phyloP scores from a whole-genome alignment of 2,888 invertebrate genomes.

The Trichopoda pennipes region DNA sequence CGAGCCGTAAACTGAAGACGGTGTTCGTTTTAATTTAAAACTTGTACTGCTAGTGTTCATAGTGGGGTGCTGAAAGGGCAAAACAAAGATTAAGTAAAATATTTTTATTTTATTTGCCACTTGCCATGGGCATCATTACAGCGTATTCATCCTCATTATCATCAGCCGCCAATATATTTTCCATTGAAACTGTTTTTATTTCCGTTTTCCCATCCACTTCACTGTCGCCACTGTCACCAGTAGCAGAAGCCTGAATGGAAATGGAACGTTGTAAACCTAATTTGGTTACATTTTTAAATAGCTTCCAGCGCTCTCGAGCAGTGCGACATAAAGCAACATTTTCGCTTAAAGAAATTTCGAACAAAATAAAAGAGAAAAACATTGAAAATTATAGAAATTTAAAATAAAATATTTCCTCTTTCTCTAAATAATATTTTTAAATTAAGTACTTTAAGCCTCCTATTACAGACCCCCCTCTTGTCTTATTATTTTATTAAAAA shows the following conservation, averaged over 20 bases:
- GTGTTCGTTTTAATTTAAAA: conserved; percentile 80
- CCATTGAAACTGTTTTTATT: conserved; percentile 54
- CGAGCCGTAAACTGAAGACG: conserved; percentile 82
- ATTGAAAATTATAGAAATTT: background rate
- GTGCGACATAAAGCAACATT: conserved; percentile 74
- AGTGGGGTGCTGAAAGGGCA: conserved; percentile 35
- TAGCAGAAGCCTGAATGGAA: conserved; percentile 67
- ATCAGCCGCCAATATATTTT: conserved; percentile 66
- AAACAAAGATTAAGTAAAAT: background rate
- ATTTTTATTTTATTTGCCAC: conserved; percentile 8
- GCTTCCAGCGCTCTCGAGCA: conserved; percentile 82
- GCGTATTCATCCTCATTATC: conserved; percentile 68
- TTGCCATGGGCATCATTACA: conserved; percentile 39
- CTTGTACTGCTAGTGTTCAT: conserved; percentile 52
- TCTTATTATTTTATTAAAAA: too few relatives aligned
- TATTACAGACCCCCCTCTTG: background rate
- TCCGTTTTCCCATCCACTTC: conserved; percentile 60
- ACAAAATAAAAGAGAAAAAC: background rate
- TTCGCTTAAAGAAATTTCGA: conserved; percentile 30
- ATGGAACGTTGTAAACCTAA: conserved; percentile 78
- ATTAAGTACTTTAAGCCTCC: background rate
- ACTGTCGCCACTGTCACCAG: background rate
- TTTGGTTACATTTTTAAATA: conserved; percentile 79
- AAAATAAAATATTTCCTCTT: too few relatives aligned
- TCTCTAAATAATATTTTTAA: background rate